Evolutionary conservation across 2,888 invertebrate genomes (phyloP), one percentile per base, ranked within the genome.

Genomic region (Erebia ligea): DNA sequence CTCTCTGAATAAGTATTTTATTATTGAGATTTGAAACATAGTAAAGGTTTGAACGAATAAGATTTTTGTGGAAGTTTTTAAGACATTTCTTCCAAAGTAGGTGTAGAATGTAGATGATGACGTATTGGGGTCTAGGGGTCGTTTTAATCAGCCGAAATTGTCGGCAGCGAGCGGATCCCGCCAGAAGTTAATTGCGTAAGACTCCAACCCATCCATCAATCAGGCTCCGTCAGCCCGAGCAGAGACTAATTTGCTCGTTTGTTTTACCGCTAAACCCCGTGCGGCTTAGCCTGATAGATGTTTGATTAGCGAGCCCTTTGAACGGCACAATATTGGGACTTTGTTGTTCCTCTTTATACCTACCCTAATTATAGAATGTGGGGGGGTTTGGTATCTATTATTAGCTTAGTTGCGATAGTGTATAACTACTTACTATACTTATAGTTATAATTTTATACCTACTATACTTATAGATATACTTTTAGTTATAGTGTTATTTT

Each of bases 161-260:
- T 19, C 10, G 42, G 59, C 17, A 15, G 21, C 61, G 56, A 19
- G 48, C 58, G 86, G 85, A 84, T 87, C 86, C 86, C 76, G 86
- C 86, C 82, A 82, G 84, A 85, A 90, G 88, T 88, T 81, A 80
- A 81, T 79, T 77, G 88, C 84, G 80, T 82, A 83, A 86, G 85
- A 84, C 85, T 83, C 83, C 86, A 76, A 75, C 81, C 83, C 87
- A 90, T 91, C 90, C 84, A 92, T 92, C 93, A 92, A 92, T 92
- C 92, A 92, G 87, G 89, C 85, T 89, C 88, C 87, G 91, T 88
- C 89, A 78, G 82, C 82, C 67, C 78, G 83, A 82, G 84, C 85
- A 80, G 78, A 81, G 87, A 85, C 90, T 92, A 91, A 92, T 92
- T 91, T 89, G 88, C 89, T 86, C 91, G 90, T 91, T 92, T 91